Evolutionary conservation across 2,888 invertebrate species (phyloP).

Genomic region (Steinernema carpocapsae): DNA sequence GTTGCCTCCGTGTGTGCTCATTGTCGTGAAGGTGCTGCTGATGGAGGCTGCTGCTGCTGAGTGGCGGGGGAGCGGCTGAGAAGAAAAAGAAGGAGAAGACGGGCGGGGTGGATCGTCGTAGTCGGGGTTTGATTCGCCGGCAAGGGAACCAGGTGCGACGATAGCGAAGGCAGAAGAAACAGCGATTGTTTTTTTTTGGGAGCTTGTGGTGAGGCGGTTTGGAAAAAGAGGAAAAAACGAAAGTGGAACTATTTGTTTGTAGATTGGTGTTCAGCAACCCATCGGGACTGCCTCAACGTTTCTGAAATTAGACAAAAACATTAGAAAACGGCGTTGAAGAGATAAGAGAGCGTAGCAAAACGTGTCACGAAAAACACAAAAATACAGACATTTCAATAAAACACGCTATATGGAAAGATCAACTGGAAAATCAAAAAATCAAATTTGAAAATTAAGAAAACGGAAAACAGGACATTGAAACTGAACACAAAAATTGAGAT

Average conservation of each 20-base stretch:
- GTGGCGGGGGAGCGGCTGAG: no score
- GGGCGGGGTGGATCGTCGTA: background rate
- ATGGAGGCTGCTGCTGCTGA: no score
- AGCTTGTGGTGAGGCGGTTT: background rate
- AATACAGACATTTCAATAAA: background rate
- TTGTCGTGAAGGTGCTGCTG: background rate
- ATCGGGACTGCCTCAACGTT: background rate
- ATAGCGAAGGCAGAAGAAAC: background rate
- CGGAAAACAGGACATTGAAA: no score
- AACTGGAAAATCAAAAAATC: background rate
- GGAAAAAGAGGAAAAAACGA: background rate
- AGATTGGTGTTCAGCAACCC: conserved; percentile 23
- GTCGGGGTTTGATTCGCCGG: background rate
- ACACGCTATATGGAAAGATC: no score
- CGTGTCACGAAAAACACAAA: background rate
- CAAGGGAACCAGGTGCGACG: background rate
- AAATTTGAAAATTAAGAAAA: no score
- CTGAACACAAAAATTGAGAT: no score
- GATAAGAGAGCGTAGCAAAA: background rate
- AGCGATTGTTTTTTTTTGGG: background rate
- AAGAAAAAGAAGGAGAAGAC: background rate
- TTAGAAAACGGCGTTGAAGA: background rate
- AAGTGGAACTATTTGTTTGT: conserved; percentile 15
- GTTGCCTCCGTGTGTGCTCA: conserved; percentile 31
- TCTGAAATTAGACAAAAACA: no score